phyloP scores from a whole-genome alignment of 2,888 invertebrate genomes.

The Protophormia terraenovae region DNA sequence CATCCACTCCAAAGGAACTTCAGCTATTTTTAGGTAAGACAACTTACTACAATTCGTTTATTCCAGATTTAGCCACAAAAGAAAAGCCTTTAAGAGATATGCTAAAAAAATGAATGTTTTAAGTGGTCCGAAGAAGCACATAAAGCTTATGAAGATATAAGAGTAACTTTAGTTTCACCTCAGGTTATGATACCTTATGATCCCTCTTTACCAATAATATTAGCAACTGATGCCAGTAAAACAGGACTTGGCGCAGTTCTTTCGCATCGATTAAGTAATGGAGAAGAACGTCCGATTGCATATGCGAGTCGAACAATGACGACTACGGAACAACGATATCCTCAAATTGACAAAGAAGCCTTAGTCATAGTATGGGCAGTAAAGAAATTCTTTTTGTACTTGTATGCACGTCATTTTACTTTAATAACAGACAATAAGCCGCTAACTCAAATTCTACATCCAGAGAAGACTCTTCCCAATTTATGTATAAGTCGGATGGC shows the following conservation, averaged over 20 bases:
- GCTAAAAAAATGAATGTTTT: neutral
- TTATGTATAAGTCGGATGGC: neutral
- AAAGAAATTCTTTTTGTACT: neutral
- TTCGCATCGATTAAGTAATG: neutral
- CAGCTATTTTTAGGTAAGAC: constrained; percentile 43
- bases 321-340: neutral
- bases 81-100: constrained; percentile 12
- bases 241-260: neutral
- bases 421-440: neutral
- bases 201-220: neutral
- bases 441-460: no score
- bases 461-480: neutral
- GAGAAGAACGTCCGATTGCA: neutral
- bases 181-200: constrained; percentile 21
- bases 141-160: neutral
- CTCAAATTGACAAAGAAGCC: constrained; percentile 6
- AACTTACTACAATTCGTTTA: constrained; percentile 6
- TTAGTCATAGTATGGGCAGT: neutral
- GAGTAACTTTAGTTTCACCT: neutral
- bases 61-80: neutral
- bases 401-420: neutral
- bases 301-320: neutral
- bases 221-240: constrained; percentile 1
- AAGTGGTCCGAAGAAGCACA: neutral
- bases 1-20: constrained; percentile 29